Percentiles rank a stretch among this genome's conserved stretches.
Evolutionary conservation across 2,888 invertebrate genomes (phyloP).

Genomic region (Andricus quercusramuli): DNA sequence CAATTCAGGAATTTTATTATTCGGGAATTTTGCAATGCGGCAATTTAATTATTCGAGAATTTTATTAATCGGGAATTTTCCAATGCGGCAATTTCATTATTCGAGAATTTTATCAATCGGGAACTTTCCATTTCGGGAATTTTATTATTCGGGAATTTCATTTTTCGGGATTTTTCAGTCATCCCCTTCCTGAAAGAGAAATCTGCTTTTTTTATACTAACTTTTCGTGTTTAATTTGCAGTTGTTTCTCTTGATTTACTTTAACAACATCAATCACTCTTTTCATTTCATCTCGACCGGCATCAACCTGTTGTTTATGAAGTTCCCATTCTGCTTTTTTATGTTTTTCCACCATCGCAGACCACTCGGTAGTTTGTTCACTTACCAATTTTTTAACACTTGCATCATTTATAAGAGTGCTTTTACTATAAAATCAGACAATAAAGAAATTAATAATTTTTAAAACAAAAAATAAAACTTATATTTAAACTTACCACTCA

Average conservation of each 20-base stretch:
- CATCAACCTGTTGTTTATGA: slow-evolving; percentile 81
- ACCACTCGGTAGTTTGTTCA: slow-evolving; percentile 85
- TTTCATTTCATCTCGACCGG: slow-evolving; percentile 80
- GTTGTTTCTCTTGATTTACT: slow-evolving; percentile 80
- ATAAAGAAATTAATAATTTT: slow-evolving; percentile 24
- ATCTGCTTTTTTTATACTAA: slow-evolving; percentile 64
- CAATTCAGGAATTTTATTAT: no score
- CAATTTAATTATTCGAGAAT: no score
- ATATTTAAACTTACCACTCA: not conserved
- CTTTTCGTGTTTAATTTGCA: slow-evolving; percentile 82
- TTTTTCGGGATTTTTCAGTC: no score
- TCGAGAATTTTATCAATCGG: no score
- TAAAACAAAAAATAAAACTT: not conserved
- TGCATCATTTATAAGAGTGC: slow-evolving; percentile 74
- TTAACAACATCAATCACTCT: slow-evolving; percentile 81
- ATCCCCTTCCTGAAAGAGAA: not conserved
- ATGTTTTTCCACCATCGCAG: slow-evolving; percentile 81
- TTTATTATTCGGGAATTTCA: no score
- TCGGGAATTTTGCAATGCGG: no score
- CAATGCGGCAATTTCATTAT: no score
- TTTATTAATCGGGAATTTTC: no score
- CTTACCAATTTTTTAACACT: slow-evolving; percentile 79
- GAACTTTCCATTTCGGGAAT: no score
- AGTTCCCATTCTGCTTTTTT: slow-evolving; percentile 82
- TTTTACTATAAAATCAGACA: slow-evolving; percentile 67